Conservation (phyloP, 2,797 vertebrate species). For the Microhierax caerulescens region DNA sequence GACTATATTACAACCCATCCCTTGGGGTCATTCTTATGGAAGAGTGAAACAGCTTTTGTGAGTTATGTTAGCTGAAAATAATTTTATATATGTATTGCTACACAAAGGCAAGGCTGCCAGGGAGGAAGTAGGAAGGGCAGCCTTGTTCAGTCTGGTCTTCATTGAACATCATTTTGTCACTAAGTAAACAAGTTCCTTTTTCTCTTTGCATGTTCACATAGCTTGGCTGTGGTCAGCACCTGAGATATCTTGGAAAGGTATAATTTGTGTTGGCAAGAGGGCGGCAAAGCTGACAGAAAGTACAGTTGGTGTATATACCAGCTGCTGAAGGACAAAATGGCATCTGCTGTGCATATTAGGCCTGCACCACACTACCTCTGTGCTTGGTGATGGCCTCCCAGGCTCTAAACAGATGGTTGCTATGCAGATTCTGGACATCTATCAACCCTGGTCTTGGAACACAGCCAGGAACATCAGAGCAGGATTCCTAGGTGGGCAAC, state of each 20-base stretch:
- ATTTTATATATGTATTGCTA: not conserved
- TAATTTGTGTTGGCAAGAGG: slow-evolving; percentile 22
- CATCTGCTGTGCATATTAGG: not conserved
- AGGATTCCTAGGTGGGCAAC: not conserved
- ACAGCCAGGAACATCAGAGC: not conserved
- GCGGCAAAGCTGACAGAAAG: not conserved
- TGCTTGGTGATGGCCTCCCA: not conserved
- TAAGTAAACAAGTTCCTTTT: not conserved
- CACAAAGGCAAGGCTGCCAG: not conserved
- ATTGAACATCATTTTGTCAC: not conserved
- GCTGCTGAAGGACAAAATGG: slow-evolving; percentile 17
- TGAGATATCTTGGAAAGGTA: not conserved
- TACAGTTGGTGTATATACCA: not conserved
- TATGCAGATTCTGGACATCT: not conserved
- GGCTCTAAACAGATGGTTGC: slow-evolving; percentile 10
- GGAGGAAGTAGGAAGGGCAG: not conserved
- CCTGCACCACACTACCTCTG: not conserved
- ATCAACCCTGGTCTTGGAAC: not conserved
- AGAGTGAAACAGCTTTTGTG: not conserved
- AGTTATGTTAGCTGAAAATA: not conserved
- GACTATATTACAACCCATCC: not conserved
- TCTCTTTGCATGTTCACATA: not conserved
- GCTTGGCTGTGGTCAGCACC: not conserved
- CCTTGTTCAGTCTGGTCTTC: not conserved
- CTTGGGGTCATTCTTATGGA: not conserved